Evolutionary conservation across 2,113 vertebrate species (phyloP), one percentile per base, ranked within the genome.

Genomic region (Neodon shergylaensis): DNA sequence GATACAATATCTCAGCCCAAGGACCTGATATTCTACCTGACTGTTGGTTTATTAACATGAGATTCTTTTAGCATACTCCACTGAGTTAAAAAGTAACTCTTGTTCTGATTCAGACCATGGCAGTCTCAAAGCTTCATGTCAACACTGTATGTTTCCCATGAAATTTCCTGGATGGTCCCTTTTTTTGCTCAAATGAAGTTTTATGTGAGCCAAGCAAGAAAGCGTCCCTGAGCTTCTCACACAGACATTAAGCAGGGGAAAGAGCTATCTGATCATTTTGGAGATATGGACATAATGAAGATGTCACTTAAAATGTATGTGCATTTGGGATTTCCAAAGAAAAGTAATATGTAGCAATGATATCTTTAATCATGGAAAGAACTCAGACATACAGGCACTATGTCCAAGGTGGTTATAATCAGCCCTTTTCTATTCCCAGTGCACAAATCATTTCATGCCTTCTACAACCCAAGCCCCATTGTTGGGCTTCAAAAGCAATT

Each of bases 401-500:
- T 99, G 99, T 99, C 98, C 98, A 99, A 98, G 99, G 98, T 98
- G 97, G 98, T 99, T 99, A 99, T 99, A 99, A 98, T 99, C 99
- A 99, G 99, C 98, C 98, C 98, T 99, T 99, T 99, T 99, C 99
- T 99, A 99, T 98, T 99, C 99, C 98, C 97, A 95, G 89, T 98
- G 98, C 99, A 98, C 99, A 99, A 99, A 99, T 99, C 98, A 99
- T 99, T 99, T 99, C 99, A 98, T 98, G 98, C 98, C 99, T 99
- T 99, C 99, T 98, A 99, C 99, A 99, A 99, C 98, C 99, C 98
- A 98, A 98, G 99, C 98, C 98, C 98, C 95, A 98, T 98, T 98
- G 98, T 99, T 98, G 98, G 99, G 99, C 99, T 99, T 99, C 99
- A 99, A 99, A 99, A 99, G 99, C 99, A 99, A 99, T 99, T 99